Conservation (phyloP, 2,888 invertebrate species). For the Lasius platythorax region DNA sequence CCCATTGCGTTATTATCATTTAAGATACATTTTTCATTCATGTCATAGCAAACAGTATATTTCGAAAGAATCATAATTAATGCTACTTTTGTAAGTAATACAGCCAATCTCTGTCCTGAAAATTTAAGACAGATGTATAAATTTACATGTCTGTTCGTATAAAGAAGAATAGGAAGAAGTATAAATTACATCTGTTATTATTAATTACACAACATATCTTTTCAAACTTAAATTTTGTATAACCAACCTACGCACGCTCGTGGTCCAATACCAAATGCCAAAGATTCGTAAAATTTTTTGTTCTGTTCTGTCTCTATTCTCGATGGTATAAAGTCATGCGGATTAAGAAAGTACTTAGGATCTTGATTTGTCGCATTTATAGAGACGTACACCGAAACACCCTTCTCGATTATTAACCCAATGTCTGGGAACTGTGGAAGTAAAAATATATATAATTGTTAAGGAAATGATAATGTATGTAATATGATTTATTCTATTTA, state of each 20-base stretch:
- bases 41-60: constrained; percentile 27
- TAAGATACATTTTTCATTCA: not conserved
- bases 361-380: constrained; percentile 75
- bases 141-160: not conserved
- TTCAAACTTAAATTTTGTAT: not conserved
- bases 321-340: constrained; percentile 74
- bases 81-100: constrained; percentile 67
- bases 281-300: constrained; percentile 63
- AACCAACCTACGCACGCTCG: constrained; percentile 78
- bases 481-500: no score
- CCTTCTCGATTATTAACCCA: constrained; percentile 75
- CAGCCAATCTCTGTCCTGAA: constrained; percentile 77
- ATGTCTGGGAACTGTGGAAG: constrained; percentile 73
- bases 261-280: constrained; percentile 80
- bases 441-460: not conserved
- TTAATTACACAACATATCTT: not conserved
- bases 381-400: constrained; percentile 74
- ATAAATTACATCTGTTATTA: no score
- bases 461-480: not conserved
- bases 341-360: constrained; percentile 74
- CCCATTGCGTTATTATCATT: not conserved
- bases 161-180: not conserved
- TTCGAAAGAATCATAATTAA: constrained; percentile 48
- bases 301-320: constrained; percentile 67
- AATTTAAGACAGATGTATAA: not conserved